phyloP scores from a whole-genome alignment of 2,888 invertebrate genomes.

The Standfussiana lucernea region DNA sequence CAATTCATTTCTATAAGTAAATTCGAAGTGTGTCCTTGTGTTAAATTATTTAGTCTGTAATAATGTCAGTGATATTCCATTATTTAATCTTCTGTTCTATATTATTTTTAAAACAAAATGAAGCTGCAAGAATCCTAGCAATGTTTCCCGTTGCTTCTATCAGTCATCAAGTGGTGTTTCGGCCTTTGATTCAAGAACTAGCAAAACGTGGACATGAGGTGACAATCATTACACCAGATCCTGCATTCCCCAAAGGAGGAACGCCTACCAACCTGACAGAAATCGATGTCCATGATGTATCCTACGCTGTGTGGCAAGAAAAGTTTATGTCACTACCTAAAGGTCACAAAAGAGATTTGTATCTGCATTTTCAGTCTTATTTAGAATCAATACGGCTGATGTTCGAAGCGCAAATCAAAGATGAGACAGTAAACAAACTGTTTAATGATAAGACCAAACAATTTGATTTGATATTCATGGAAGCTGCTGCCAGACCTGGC shows the following conservation, averaged over 20 bases:
- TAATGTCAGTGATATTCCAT: slow-evolving; percentile 1
- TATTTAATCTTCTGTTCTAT: background rate
- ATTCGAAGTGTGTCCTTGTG: background rate
- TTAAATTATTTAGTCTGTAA: background rate
- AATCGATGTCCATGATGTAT: slow-evolving; percentile 76
- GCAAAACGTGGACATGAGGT: slow-evolving; percentile 42
- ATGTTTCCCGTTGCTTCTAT: slow-evolving; percentile 40
- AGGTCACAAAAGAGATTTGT: slow-evolving; percentile 25
- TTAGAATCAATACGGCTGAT: slow-evolving; percentile 42
- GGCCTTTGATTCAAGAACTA: slow-evolving; percentile 39
- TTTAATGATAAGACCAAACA: slow-evolving; percentile 49
- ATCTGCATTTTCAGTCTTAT: slow-evolving; percentile 11
- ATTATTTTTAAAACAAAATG: slow-evolving; percentile 9
- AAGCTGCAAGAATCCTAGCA: slow-evolving; percentile 35
- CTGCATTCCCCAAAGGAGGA: slow-evolving; percentile 70
- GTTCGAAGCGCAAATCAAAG: slow-evolving; percentile 60
- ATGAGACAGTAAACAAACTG: slow-evolving; percentile 51
- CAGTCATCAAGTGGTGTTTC: slow-evolving; percentile 45
- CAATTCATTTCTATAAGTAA: background rate
- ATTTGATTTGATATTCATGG: slow-evolving; percentile 65
- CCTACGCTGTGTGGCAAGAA: slow-evolving; percentile 70
- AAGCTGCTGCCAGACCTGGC: slow-evolving; percentile 51
- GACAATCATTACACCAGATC: slow-evolving; percentile 52
- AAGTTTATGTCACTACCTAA: slow-evolving; percentile 36
- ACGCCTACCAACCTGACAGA: slow-evolving; percentile 75